A percentile compares a stretch with the other conserved stretches of the same genome.
phyloP scores from a whole-genome alignment of 2,797 vertebrate genomes.

The Margarornis squamiger region DNA sequence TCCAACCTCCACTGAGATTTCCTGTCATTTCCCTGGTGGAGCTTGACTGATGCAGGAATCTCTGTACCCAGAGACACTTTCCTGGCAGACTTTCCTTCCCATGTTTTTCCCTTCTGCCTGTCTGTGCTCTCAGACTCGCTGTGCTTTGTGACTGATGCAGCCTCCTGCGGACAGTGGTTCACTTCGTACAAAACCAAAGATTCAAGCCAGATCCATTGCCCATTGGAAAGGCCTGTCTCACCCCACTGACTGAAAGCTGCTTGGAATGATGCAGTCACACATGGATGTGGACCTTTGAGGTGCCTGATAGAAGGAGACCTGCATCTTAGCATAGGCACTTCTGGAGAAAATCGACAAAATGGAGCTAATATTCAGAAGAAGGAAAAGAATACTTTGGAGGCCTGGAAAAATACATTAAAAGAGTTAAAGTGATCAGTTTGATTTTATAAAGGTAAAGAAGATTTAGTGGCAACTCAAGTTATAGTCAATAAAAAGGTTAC shows the following conservation, averaged over 20 bases:
- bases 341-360: background rate
- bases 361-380: background rate
- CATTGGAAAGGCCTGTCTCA: background rate
- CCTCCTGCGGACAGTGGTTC: background rate
- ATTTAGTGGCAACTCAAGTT: constrained; percentile 8
- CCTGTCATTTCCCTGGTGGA: background rate
- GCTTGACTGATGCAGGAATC: background rate
- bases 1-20: background rate
- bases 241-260: background rate
- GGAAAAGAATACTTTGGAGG: background rate
- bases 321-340: background rate
- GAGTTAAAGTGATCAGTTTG: background rate
- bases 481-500: constrained; percentile 30
- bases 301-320: background rate
- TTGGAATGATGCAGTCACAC: background rate
- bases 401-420: background rate
- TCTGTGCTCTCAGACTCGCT: background rate
- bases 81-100: background rate
- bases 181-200: background rate
- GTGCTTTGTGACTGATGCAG: background rate
- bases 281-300: background rate
- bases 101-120: background rate
- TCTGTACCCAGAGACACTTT: background rate
- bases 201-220: background rate
- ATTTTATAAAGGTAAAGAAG: constrained; percentile 20